Evolutionary conservation across 2,888 invertebrate genomes (phyloP).

Genomic region (Byasa hedistus): DNA sequence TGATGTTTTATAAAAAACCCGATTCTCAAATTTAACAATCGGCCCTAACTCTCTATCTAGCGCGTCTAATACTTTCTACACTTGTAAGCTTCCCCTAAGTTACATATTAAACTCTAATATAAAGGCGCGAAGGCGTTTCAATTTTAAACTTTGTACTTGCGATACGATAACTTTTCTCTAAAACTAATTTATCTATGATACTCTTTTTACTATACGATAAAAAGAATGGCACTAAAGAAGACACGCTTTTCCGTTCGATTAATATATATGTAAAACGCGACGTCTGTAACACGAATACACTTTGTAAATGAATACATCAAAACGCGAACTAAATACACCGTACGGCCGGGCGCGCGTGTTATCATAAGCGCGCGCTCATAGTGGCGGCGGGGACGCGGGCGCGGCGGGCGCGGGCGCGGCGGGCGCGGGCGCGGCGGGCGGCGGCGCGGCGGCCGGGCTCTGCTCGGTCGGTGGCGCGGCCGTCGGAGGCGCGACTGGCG

Average conservation of each 20-base stretch:
- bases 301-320: constrained; percentile 67
- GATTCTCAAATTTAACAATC: constrained; percentile 43
- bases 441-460: background rate
- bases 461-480: constrained; percentile 32
- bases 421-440: too few species aligned
- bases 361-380: constrained; percentile 62
- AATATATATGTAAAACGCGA: constrained; percentile 46
- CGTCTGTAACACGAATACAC: constrained; percentile 45
- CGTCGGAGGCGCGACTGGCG: constrained; percentile 44
- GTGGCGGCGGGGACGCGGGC: constrained; percentile 64
- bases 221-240: constrained; percentile 78
- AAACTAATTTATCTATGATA: constrained; percentile 3
- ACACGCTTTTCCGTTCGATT: constrained; percentile 57
- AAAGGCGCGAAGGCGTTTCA: constrained; percentile 74
- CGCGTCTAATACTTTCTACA: constrained; percentile 57
- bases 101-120: constrained; percentile 44
- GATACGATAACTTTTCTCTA: constrained; percentile 59
- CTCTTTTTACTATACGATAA: constrained; percentile 50
- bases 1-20: constrained; percentile 47
- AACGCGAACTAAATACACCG: constrained; percentile 65
- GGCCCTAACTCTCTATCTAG: constrained; percentile 45
- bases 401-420: constrained; percentile 36
- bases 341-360: constrained; percentile 44
- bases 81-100: constrained; percentile 58
- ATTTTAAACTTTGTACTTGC: constrained; percentile 76